These are phyloP conservation scores for Dromococcyx pavoninus DNA, from an alignment of 2,797 vertebrate species.

Conservation along the genomic window DNA sequence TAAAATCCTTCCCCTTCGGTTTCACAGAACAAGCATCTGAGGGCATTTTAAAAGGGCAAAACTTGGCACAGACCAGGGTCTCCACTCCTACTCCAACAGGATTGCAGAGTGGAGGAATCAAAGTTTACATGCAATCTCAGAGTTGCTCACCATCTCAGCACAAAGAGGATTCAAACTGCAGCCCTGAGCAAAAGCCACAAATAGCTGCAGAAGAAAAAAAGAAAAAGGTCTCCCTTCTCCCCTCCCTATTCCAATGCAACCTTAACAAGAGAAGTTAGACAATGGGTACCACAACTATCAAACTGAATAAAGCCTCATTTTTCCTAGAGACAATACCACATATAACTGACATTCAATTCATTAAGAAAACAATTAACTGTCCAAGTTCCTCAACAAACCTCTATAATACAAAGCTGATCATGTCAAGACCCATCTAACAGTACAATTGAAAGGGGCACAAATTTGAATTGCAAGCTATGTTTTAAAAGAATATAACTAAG, in stretches of 20 bases:
- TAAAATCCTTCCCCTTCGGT: not conserved
- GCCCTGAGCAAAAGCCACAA: slow-evolving; percentile 59
- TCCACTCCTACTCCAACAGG: not conserved
- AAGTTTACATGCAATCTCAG: not conserved
- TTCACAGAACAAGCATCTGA: slow-evolving; percentile 4
- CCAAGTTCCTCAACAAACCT: not conserved
- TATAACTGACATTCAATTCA: not conserved
- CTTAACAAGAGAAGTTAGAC: slow-evolving; percentile 40
- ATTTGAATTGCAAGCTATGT: not conserved
- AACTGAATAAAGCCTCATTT: not conserved
- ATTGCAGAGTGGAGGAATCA: not conserved
- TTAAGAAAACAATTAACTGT: not conserved
- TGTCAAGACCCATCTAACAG: not conserved
- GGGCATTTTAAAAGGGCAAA: not conserved
- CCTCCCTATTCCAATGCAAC: not conserved
- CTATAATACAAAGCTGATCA: not conserved
- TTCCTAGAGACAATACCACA: not conserved
- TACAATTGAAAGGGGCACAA: not conserved
- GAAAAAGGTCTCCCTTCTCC: not conserved
- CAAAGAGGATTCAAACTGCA: slow-evolving; percentile 53
- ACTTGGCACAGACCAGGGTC: not conserved
- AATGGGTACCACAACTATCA: not conserved
- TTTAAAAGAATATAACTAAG: not conserved
- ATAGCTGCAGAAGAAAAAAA: slow-evolving; percentile 24
- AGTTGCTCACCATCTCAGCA: slow-evolving; percentile 43